Evolutionary conservation across 2,113 vertebrate species (phyloP), one percentile per base, ranked within the genome.

Genomic region (Atrichornis clamosus): DNA sequence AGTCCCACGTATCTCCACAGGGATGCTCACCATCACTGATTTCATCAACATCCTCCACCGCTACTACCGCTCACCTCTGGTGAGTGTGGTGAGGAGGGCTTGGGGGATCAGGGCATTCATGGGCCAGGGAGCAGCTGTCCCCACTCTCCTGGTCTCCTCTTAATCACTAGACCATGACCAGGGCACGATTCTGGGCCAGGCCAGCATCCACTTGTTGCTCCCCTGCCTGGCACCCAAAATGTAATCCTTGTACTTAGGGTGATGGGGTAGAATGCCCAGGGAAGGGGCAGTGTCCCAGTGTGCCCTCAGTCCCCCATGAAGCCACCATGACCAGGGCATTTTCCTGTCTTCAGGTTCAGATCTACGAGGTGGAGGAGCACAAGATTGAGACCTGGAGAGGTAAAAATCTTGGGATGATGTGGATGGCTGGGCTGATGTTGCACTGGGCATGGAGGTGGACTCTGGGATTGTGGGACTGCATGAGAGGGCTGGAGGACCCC

Each of bases 351-450:
- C 97, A 99, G 99, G 99, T 99, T 95, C 99, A 99, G 97, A 99
- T 99, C 96, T 99, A 99, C 1, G 99, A 99, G 95, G 97, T 99
- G 92, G 99, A 99, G 95, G 98, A 98, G 52, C 99, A 99, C 96
- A 99, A 98, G 97, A 99, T 99, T n/a, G 98, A 99, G 95, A 99
- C 99, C 39, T 99, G 99, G 99, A 98, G 99, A 98, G 99, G 99
- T 99, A 95, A 98, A 91, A 96, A 10, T 2, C 3, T 2, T 13
- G 15, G 16, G 5, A 4, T 0, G 4, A 39, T 47, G 22, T 21
- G 39, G 9, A 11, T 37, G 46, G 13, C 49, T 79, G 63, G 64
- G 23, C 42, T 23, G 49, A 74, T 49, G 23, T 13, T 44, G 18
- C 1, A 0, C 19, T n/a, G 30, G 33, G 27, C 16, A 2, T 22